Evolutionary conservation across 2,113 vertebrate species (phyloP), one percentile per base, ranked within the genome.

Genomic region (Cryptoleucopteryx plumbea): DNA sequence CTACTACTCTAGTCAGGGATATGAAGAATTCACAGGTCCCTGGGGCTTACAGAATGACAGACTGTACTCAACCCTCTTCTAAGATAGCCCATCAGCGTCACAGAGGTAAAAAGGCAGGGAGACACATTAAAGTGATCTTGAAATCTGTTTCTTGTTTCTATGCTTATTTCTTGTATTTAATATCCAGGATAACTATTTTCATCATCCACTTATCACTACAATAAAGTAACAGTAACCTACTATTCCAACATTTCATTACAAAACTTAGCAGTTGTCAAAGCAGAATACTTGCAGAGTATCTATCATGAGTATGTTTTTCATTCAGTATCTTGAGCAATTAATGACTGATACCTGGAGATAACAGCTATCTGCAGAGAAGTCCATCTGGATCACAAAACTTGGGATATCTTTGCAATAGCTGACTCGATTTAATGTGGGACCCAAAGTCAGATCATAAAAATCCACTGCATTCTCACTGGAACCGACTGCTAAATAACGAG

Each of bases 351-450:
- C 99, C 99, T 99, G 99, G 92, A 99, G 98, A 74, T 98, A 98
- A 45, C 91, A 94, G 97, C 99, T 98, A 56, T 99, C 99, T 7
- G 99, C 99, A 75, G 99, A 99, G 94, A 99, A 99, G 97, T 99
- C 99, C 98, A 99, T 99, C 92, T 99, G 99, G 95, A 99, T 98
- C 84, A 99, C 99, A 52, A 99, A 99, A 98, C 99, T 99, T 75
- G 99, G 98, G 81, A 99, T 99, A 96, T 99, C 99, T 97, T 98
- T 99, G 98, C 99, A 99, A 96, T 99, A 99, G 98, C 99, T 99
- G 97, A 99, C 98, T 70, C 99, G 98, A 97, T 99, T 99, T 31
- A 99, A 98, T 36, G 99, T 98, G 17, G 99, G 99, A 61, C 99
- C 99, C 91, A 99, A 92, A 0, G 99, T 99, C 77, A 99, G 98